phyloP scores from a whole-genome alignment of 2,888 invertebrate genomes.

The Steromphala cineraria region DNA sequence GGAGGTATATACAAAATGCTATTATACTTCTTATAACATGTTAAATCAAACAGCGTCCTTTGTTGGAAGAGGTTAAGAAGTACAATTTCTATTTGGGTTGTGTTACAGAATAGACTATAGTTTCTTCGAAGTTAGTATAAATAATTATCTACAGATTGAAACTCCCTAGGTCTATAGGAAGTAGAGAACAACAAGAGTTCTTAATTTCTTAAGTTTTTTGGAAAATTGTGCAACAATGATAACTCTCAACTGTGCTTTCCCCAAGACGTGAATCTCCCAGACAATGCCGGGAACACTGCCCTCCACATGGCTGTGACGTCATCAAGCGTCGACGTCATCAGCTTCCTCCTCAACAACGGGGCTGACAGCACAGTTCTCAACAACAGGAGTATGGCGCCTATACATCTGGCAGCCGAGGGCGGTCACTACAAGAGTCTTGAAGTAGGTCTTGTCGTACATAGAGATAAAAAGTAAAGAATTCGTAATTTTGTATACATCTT shows the following conservation, averaged over 20 bases:
- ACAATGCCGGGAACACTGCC: constrained; percentile 84
- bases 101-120: too few relatives aligned
- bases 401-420: constrained; percentile 80
- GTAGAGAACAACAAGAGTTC: too few relatives aligned
- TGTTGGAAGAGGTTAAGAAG: too few relatives aligned
- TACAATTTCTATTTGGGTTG: too few relatives aligned
- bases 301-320: constrained; percentile 88
- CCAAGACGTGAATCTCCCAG: constrained; percentile 60
- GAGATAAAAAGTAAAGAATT: too few relatives aligned
- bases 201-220: too few relatives aligned
- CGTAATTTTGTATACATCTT: too few relatives aligned
- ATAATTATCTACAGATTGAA: neutral
- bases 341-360: constrained; percentile 82
- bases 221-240: too few relatives aligned
- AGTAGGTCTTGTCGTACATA: constrained; percentile 47
- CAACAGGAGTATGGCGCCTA: constrained; percentile 85
- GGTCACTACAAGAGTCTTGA: constrained; percentile 47
- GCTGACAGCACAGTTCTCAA: constrained; percentile 84
- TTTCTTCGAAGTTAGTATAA: neutral
- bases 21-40: too few relatives aligned
- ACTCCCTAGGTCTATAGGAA: too few relatives aligned
- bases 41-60: too few relatives aligned
- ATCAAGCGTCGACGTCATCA: constrained; percentile 83
- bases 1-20: constrained; percentile 80
- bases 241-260: neutral